Conservation (phyloP, 2,113 vertebrate genomes). For the Capreolus pygargus region DNA sequence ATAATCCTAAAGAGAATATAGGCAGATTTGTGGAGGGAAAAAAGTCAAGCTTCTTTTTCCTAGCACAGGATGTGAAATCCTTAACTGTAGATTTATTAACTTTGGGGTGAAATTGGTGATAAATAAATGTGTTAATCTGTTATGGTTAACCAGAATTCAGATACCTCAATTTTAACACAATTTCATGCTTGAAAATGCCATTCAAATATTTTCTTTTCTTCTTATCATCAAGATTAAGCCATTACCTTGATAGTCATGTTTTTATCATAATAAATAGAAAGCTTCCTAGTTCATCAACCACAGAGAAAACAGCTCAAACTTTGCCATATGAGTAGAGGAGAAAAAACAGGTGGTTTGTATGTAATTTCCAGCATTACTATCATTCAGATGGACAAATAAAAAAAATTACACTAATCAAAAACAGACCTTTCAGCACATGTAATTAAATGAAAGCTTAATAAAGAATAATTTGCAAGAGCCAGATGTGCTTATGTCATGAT, state of each 20-base stretch:
- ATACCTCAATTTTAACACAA: slow-evolving; percentile 40
- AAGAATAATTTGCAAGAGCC: slow-evolving; percentile 89
- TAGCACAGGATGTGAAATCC: neutral
- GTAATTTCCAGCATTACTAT: slow-evolving; percentile 84
- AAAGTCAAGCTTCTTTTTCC: slow-evolving; percentile 2
- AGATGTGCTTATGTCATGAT: slow-evolving; percentile 90
- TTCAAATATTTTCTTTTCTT: slow-evolving; percentile 62
- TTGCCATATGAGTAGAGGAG: slow-evolving; percentile 74
- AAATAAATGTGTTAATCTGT: slow-evolving; percentile 10
- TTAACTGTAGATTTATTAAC: neutral
- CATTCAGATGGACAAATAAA: slow-evolving; percentile 89
- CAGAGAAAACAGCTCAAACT: slow-evolving; percentile 78
- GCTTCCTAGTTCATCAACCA: slow-evolving; percentile 73
- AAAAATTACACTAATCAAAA: slow-evolving; percentile 87
- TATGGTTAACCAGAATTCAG: slow-evolving; percentile 53
- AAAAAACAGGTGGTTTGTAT: slow-evolving; percentile 84
- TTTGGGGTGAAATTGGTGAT: neutral
- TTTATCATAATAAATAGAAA: slow-evolving; percentile 74
- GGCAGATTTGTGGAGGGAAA: neutral
- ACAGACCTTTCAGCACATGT: slow-evolving; percentile 87
- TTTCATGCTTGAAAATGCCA: slow-evolving; percentile 60
- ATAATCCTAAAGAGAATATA: neutral
- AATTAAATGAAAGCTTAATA: slow-evolving; percentile 91
- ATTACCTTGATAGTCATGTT: slow-evolving; percentile 75
- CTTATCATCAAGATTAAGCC: slow-evolving; percentile 71